phyloP scores from a whole-genome alignment of 1,140 invertebrate genomes.

The Drosophila melanogaster region DNA sequence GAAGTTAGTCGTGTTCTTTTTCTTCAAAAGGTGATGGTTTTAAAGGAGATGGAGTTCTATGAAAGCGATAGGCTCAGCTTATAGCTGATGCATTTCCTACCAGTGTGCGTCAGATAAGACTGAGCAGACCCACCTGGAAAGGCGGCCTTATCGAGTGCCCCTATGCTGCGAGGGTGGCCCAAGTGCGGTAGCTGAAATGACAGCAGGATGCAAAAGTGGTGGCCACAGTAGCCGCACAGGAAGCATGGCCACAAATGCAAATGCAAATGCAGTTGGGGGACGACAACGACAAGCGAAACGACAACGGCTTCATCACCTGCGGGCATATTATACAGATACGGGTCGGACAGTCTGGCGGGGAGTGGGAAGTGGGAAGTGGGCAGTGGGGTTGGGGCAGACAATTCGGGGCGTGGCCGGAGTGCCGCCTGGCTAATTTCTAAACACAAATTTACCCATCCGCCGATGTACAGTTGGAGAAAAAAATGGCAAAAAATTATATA shows the following conservation, averaged over 20 bases:
- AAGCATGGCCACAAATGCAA: slow-evolving; percentile 39
- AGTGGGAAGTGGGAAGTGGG: background rate
- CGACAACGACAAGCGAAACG: slow-evolving; percentile 7
- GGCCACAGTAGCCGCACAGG: slow-evolving; percentile 55
- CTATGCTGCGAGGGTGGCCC: slow-evolving; percentile 24
- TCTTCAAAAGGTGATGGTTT: too few species aligned
- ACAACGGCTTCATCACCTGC: slow-evolving; percentile 79
- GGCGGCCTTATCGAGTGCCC: slow-evolving; percentile 43
- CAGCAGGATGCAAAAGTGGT: slow-evolving; percentile 66
- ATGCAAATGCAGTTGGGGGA: slow-evolving; percentile 24
- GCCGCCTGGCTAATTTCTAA: slow-evolving; percentile 74
- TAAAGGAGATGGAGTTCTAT: too few species aligned
- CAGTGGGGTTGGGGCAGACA: slow-evolving; percentile 7
- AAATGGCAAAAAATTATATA: slow-evolving; percentile 4
- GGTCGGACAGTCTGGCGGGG: slow-evolving; percentile 16
- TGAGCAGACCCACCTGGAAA: slow-evolving; percentile 5
- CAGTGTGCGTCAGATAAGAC: slow-evolving; percentile 3
- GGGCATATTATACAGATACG: slow-evolving; percentile 45
- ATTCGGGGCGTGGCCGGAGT: slow-evolving; percentile 57
- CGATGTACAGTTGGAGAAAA: slow-evolving; percentile 52
- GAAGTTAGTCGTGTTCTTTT: too few species aligned
- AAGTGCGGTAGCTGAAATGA: slow-evolving; percentile 66
- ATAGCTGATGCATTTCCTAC: background rate
- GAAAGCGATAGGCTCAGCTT: too few species aligned
- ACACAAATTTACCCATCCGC: slow-evolving; percentile 66